Base-by-base conservation (phyloP, 1,140 invertebrate genomes). In the Drosophila grimshawi region DNA sequence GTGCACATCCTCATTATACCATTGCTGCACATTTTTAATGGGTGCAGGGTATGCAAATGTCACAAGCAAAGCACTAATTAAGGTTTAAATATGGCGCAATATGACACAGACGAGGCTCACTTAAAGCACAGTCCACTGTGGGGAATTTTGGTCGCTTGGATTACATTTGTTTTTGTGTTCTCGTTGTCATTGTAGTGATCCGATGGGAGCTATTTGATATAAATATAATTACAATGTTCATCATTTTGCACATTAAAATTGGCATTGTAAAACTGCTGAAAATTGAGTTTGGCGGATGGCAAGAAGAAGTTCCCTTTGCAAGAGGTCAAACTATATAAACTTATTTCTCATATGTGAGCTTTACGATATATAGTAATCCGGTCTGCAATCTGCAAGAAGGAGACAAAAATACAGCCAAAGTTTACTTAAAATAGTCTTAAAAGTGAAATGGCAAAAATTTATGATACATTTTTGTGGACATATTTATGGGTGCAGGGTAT, bases 41-140 rank as follows among this genome's bases (percentile, higher is more conserved):
- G 19, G 19, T 19, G 19, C 19, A 19, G 19, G 19, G 19, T 19
- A 19, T 19, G 19, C 19, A 19, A 74, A 79, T 59, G 66, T 61
- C 67, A 75, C 70, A 62, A 48, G 4, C 56, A 35, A 29, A 33
- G 48, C 48, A 72, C 57, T 79, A 65, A 76, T 69, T 64, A 55
- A 55, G 51, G 55, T 55, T 80, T 78, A 73, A 83, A 82, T 66
- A 65, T 72, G 32, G 46, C 43, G 37, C 46, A 60, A 43, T 51
- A 43, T 59, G 41, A 72, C 55, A 49, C 43, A 6, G 48, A 11
- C 5, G 3, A 32, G 7, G 37, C 27, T 8, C 33, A 30, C 8
- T 43, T 30, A 33, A 27, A n/a, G n/a, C 4, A 43, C 10, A 43
- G 3, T 3, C 3, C 39, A 43, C 39, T n/a, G 4, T n/a, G n/a